A percentile compares a stretch with the other conserved stretches of the same genome.
Conservation (phyloP, 1,140 invertebrate species). For the Drosophila bipectinata region DNA sequence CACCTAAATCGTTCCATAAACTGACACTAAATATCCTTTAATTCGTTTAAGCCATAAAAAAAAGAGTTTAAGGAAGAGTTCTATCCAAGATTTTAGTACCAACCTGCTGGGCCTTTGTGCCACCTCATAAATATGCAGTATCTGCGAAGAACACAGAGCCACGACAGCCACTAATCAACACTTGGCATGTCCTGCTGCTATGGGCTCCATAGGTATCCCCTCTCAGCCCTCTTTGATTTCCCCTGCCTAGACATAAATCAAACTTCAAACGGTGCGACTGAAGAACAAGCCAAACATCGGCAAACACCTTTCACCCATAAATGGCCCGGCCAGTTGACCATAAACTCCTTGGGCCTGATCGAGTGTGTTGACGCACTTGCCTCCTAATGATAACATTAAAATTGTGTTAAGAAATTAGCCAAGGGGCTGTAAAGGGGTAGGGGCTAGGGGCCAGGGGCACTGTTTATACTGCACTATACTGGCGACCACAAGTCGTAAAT, state of each 20-base stretch:
- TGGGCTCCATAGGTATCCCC: not conserved
- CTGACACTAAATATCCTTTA: too few relatives aligned
- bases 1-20: not conserved
- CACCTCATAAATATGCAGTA: conserved; percentile 28
- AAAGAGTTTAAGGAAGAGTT: not conserved
- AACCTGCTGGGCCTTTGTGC: conserved; percentile 2
- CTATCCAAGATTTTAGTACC: not conserved
- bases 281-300: conserved; percentile 33
- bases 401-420: conserved; percentile 82
- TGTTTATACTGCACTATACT: conserved; percentile 2
- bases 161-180: conserved; percentile 45
- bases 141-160: not conserved
- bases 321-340: conserved; percentile 55
- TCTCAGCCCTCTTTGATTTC: not conserved
- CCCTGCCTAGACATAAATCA: conserved; percentile 55
- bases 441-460: not conserved
- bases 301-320: conserved; percentile 71
- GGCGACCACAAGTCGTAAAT: conserved; percentile 63
- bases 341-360: conserved; percentile 35
- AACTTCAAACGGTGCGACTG: conserved; percentile 66
- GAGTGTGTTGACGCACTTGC: conserved; percentile 62
- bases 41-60: not conserved
- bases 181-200: conserved; percentile 48
- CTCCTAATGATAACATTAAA: conserved; percentile 82
- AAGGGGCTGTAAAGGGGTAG: conserved; percentile 11